Conservation (phyloP, 2,113 vertebrate species). For the Lutjanus erythropterus region DNA sequence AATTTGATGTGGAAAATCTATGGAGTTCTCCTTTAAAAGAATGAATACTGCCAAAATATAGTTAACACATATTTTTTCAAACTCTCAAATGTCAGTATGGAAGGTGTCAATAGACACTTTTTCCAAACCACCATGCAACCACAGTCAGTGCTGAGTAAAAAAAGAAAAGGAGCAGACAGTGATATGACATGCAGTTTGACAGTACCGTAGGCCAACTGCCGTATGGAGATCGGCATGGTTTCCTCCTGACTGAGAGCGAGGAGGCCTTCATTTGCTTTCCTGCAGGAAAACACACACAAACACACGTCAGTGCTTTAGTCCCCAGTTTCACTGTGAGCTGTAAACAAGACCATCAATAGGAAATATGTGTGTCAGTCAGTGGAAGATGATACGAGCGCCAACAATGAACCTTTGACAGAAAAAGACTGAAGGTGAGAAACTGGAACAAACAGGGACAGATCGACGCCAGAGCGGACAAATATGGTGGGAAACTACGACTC, state of each 20-base stretch:
- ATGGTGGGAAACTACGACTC: background rate
- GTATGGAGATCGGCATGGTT: conserved; percentile 86
- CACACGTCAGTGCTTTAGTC: background rate
- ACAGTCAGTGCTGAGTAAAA: background rate
- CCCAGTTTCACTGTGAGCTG: background rate
- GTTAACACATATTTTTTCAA: background rate
- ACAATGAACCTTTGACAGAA: conserved; percentile 20
- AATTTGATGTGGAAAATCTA: background rate
- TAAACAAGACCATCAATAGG: conserved; percentile 15
- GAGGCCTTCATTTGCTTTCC: conserved; percentile 90
- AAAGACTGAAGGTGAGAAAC: conserved; percentile 17
- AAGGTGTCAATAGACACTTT: background rate
- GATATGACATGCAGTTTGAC: background rate
- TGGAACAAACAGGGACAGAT: background rate
- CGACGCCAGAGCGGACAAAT: background rate
- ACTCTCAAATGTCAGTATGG: background rate
- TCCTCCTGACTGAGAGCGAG: conserved; percentile 88
- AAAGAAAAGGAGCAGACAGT: no score
- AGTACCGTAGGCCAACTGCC: conserved; percentile 88
- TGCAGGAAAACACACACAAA: conserved; percentile 66
- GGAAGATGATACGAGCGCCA: conserved; percentile 38
- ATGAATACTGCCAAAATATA: background rate
- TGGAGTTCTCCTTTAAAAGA: background rate
- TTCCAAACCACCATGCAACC: background rate
- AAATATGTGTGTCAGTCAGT: conserved; percentile 16